These are phyloP conservation scores for Resseliella maxima DNA, from an alignment of 2,888 invertebrate genomes.

Conservation along the genomic window DNA sequence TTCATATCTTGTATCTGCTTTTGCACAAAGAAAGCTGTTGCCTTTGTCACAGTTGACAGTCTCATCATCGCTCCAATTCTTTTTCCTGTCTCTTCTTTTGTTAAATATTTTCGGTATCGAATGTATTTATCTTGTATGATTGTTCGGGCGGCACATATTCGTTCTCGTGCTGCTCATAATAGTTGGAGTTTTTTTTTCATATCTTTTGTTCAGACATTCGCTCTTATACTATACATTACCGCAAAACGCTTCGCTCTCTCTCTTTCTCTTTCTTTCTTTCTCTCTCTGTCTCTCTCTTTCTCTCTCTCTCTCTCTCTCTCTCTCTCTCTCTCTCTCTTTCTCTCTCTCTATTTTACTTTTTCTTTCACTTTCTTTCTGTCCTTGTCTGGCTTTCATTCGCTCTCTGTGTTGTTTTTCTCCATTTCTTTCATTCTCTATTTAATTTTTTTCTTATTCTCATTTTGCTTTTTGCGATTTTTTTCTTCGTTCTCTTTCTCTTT, in stretches of 20 bases:
- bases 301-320: not conserved
- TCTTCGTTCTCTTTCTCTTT: not conserved
- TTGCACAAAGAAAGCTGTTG: conserved; percentile 36
- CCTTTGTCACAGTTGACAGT: conserved; percentile 44
- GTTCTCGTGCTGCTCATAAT: conserved; percentile 10
- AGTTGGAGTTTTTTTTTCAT: not conserved
- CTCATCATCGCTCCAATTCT: conserved; percentile 45
- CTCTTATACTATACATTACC: no score
- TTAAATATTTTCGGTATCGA: conserved; percentile 51
- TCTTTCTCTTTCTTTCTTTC: not conserved
- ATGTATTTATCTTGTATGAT: conserved; percentile 51
- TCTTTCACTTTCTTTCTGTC: not conserved
- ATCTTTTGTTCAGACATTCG: no score
- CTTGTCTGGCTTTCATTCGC: no score
- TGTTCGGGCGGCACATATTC: conserved; percentile 43
- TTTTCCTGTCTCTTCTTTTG: conserved; percentile 11
- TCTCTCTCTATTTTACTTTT: no score
- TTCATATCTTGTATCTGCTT: conserved; percentile 41
- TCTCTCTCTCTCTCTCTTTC: not conserved
- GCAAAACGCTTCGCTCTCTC: no score
- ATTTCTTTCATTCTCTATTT: no score
- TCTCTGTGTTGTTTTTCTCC: no score
- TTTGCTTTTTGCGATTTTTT: no score
- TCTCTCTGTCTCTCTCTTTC: not conserved
- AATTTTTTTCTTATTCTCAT: not conserved